Evolutionary conservation across 1,140 invertebrate species (phyloP), one percentile per base, ranked within the genome.

Genomic region (Drosophila santomea): DNA sequence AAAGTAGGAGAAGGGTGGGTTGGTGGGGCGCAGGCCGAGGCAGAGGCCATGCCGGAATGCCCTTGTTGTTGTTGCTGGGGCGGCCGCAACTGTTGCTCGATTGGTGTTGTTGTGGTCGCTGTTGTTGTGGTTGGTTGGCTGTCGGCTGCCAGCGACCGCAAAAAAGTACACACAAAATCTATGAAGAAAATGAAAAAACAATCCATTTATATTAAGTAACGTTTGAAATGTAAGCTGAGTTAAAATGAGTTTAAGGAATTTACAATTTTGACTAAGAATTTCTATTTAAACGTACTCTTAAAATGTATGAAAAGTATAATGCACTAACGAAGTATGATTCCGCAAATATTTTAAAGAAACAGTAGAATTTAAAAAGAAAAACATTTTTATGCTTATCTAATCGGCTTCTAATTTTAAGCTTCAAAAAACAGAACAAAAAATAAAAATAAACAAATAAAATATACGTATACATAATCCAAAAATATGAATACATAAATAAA

Each of bases 61-160:
- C 8, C 2, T 43, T 60, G 64, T 74, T 69, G 59, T 81, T 74
- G 77, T 81, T 74, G 62, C 32, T 73, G 45, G 54, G 35, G 35
- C 47, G 23, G 54, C 32, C 36, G 35, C 48, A 56, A 77, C 74
- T 69, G 64, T 44, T 62, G 57, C 45, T 77, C 51, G 51, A 64
- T 77, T 76, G 57, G 50, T 80, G 61, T 80, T 81, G 66, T 74
- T 68, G 75, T 69, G 47, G 54, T 48, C 60, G 48, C 47, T 73
- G 67, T 81, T 76, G 59, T 80, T 83, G 80, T 84, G 81, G 81
- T 84, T 85, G 82, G 82, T 64, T 81, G 82, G 78, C 74, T 86
- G 67, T 60, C 82, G 59, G 51, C 74, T 86, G 56, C 60, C 57
- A 66, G 20, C 48, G 62, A 50, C 15, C 45, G 50, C 36, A 54